These are phyloP conservation scores for Taxidea taxus DNA, from an alignment of 2,113 vertebrate genomes.

Conservation along the genomic window DNA sequence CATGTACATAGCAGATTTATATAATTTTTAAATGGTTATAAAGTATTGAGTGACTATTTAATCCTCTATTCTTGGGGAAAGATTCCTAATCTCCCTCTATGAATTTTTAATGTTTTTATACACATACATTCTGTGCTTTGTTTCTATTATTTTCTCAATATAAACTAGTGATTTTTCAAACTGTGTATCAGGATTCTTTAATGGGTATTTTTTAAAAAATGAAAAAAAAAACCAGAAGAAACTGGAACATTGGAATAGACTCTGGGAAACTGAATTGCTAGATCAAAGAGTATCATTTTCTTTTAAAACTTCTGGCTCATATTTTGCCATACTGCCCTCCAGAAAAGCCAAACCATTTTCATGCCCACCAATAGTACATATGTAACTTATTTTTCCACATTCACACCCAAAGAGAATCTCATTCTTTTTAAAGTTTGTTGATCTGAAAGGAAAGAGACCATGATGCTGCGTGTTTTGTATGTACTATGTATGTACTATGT, in stretches of 20 bases:
- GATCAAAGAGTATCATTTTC: not conserved
- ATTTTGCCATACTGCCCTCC: not conserved
- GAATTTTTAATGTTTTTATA: not conserved
- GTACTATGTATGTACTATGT: not conserved
- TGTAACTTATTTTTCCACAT: not conserved
- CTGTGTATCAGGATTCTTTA: not conserved
- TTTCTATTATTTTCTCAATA: not conserved
- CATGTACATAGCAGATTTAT: not conserved
- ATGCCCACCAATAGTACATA: not conserved
- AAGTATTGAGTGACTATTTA: not conserved
- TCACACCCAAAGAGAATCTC: not conserved
- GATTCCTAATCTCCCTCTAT: not conserved
- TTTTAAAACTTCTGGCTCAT: not conserved
- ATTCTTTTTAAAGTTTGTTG: not conserved
- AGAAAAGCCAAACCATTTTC: not conserved
- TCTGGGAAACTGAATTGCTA: not conserved
- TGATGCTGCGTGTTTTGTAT: not conserved
- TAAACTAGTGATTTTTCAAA: not conserved
- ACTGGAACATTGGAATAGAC: not conserved
- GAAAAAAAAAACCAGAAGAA: not conserved
- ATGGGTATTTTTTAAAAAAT: not conserved
- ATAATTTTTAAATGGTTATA: not conserved
- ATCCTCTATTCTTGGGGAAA: not conserved
- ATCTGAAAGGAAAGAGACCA: not conserved
- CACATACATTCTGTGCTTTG: not conserved